Conservation (phyloP, 1,140 invertebrate species). For the Nasonia longicornis region DNA sequence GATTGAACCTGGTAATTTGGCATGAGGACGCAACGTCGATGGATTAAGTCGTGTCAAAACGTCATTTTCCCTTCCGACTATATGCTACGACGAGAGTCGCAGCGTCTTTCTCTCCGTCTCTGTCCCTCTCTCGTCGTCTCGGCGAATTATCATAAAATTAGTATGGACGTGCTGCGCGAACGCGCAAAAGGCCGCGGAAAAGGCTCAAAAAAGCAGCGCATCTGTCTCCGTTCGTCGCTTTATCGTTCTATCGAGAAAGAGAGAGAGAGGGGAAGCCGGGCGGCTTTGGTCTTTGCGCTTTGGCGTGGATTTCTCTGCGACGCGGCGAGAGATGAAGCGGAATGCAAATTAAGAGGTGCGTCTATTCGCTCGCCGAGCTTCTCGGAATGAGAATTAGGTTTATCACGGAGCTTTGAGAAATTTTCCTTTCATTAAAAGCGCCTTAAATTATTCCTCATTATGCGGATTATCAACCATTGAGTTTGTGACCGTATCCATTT, state of each 20-base stretch:
- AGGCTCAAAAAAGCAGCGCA: neutral
- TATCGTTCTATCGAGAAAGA: neutral
- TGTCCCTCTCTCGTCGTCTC: too few relatives aligned
- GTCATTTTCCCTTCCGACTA: conserved; percentile 29
- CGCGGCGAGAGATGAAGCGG: neutral
- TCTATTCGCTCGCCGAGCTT: neutral
- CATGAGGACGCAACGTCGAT: conserved; percentile 11
- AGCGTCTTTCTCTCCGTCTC: neutral
- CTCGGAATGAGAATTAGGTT: neutral
- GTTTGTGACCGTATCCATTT: too few relatives aligned
- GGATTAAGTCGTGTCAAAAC: conserved; percentile 38
- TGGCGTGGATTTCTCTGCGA: neutral
- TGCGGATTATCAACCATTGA: too few relatives aligned
- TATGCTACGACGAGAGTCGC: neutral
- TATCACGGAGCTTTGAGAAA: neutral
- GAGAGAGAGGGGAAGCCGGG: too few relatives aligned
- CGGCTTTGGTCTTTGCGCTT: neutral
- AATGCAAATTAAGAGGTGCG: neutral
- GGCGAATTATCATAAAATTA: conserved; percentile 45
- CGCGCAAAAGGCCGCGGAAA: neutral
- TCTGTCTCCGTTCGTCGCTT: neutral
- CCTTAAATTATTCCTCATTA: neutral
- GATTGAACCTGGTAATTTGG: conserved; percentile 19
- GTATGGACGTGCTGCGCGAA: conserved; percentile 8
- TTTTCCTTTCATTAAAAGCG: neutral